Base-by-base conservation (phyloP, 2,797 vertebrate genomes). In the Epinephelus coioides region DNA sequence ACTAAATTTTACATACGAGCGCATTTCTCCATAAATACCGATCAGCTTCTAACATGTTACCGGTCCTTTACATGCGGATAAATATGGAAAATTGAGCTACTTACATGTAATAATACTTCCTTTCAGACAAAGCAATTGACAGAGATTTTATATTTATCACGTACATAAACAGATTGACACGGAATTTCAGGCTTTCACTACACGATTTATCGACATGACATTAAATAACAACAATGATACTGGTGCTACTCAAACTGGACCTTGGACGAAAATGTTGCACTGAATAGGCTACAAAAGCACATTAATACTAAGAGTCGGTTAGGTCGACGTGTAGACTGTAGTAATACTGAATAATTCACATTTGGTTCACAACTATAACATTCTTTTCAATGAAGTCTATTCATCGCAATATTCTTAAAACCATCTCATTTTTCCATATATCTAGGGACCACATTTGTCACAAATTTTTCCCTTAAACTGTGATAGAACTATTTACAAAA, bases 141-240 rank as follows among this genome's bases (percentile, higher is more conserved):
- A 98, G 95, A 95, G 96, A 93, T 96, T 96, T 89, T 97, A 95
- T 98, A 98, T 97, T 97, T 98, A 97, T 97, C 97, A 99, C 95
- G 98, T 98, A 99, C 98, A 99, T 98, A 97, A 99, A 99, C 98
- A 98, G 97, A 97, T 97, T 97, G 97, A 99, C 98, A 99, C 97
- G 97, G 94, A 97, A 95, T 97, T 98, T 96, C 97, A 98, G 97
- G 97, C 97, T 98, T 98, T 94, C 97, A 99, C 97, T 98, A 97
- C 96, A 99, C 97, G 97, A 98, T 97, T 97, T 97, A 96, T 98
- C 97, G 97, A 99, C 98, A 99, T 97, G 97, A 99, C 98, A 95
- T 97, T 97, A 97, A 99, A 96, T 96, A 96, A 99, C 98, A 98
- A 98, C 97, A 99, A 97, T 96, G 94, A 96, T 97, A 99, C 97